Evolutionary conservation across 1,140 invertebrate genomes (phyloP).

Genomic region (Ctenoplectra terminalis): DNA sequence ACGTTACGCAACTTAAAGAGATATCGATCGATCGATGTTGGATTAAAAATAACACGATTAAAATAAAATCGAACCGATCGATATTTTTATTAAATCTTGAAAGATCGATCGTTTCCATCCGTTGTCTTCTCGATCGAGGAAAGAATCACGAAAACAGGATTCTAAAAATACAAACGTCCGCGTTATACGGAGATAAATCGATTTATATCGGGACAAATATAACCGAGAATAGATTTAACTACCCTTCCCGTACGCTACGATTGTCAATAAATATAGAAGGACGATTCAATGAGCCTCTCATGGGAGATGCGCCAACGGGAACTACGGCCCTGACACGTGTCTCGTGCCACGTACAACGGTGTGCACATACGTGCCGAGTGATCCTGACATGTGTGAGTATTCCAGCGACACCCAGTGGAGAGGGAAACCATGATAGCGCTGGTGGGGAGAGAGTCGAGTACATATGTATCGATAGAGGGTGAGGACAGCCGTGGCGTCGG

Average conservation of each 20-base stretch:
- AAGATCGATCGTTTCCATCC: neutral
- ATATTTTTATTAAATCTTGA: too few species aligned
- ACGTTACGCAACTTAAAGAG: too few species aligned
- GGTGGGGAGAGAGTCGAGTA: conserved; percentile 15
- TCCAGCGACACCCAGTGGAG: neutral
- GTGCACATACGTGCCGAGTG: conserved; percentile 2
- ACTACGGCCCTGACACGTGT: conserved; percentile 49
- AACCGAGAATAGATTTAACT: neutral
- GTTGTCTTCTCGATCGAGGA: too few species aligned
- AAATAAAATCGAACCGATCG: too few species aligned
- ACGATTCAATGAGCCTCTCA: neutral
- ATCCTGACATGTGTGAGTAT: neutral
- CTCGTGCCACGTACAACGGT: conserved; percentile 41
- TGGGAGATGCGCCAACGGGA: neutral
- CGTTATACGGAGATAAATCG: neutral
- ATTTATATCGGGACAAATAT: neutral
- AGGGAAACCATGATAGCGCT: neutral
- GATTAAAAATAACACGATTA: too few species aligned
- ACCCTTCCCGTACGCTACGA: neutral
- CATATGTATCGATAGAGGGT: conserved; percentile 42
- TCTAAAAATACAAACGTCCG: neutral
- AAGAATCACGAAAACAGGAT: too few species aligned
- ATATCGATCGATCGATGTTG: too few species aligned
- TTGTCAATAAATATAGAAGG: conserved; percentile 27
- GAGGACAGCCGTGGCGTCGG: conserved; percentile 4